Percentiles rank a stretch among this genome's conserved stretches.
These are phyloP conservation scores for Gambusia affinis DNA, from an alignment of 2,113 vertebrate species.

Conservation along the genomic window DNA sequence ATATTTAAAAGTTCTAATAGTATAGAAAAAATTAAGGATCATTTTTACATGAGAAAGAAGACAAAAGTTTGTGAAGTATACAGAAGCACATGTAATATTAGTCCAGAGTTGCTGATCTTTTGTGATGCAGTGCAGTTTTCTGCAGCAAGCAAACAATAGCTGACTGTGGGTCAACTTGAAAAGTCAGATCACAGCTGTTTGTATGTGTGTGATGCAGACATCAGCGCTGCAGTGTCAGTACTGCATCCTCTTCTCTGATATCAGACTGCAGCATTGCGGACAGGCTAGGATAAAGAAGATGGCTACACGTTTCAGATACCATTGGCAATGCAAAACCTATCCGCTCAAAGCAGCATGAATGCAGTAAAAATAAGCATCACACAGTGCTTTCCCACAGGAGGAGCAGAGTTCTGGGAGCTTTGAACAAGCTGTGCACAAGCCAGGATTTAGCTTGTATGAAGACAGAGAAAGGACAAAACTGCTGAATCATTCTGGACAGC, in stretches of 20 bases:
- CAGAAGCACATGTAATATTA: neutral
- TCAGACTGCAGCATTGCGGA: neutral
- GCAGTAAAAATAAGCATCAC: constrained; percentile 34
- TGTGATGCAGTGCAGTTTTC: constrained; percentile 65
- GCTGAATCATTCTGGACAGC: constrained; percentile 64
- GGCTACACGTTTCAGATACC: neutral
- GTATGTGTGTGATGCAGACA: constrained; percentile 22
- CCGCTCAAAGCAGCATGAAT: constrained; percentile 12
- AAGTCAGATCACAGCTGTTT: neutral
- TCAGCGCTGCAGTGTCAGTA: constrained; percentile 25
- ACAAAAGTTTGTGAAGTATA: neutral
- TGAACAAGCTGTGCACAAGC: constrained; percentile 20
- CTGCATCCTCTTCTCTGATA: neutral
- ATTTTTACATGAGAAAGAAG: too few relatives aligned
- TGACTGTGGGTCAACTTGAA: constrained; percentile 32
- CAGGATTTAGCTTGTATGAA: constrained; percentile 39
- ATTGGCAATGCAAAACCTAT: neutral
- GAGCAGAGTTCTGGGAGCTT: constrained; percentile 28
- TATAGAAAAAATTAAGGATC: too few relatives aligned
- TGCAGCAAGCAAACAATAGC: constrained; percentile 37
- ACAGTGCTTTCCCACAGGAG: constrained; percentile 32
- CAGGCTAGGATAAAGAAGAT: neutral
- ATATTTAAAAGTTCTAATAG: too few relatives aligned
- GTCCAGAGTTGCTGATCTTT: constrained; percentile 7
- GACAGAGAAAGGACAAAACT: constrained; percentile 39